Evolutionary conservation across 2,113 vertebrate species (phyloP).

Genomic region (Felis chaus): DNA sequence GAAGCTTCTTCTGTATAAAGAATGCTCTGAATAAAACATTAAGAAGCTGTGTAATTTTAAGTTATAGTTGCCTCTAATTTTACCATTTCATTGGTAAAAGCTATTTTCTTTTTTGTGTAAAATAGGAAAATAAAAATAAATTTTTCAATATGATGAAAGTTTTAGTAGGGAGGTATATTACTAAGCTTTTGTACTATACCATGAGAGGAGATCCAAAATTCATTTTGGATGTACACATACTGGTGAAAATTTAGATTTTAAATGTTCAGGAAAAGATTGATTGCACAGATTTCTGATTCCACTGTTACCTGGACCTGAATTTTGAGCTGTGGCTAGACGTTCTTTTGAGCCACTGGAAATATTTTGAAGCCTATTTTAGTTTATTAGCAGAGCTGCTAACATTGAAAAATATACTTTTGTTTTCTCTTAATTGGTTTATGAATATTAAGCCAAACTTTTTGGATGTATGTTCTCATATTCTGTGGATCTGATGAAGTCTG

Average conservation of each 20-base stretch:
- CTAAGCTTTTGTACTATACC: neutral
- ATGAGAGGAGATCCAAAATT: conserved; percentile 51
- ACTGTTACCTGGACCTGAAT: neutral
- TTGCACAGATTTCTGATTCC: conserved; percentile 21
- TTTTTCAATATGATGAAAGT: conserved; percentile 14
- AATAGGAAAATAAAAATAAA: conserved; percentile 61
- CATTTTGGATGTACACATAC: conserved; percentile 8
- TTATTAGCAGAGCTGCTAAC: conserved; percentile 16
- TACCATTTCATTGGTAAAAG: conserved; percentile 81
- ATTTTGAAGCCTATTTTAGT: conserved; percentile 33
- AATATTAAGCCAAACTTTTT: neutral
- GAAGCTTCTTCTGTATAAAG: conserved; percentile 86
- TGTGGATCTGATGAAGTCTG: conserved; percentile 18
- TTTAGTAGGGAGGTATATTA: conserved; percentile 30
- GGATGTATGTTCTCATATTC: neutral
- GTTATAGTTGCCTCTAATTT: conserved; percentile 83
- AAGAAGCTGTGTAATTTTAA: conserved; percentile 86
- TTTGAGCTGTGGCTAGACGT: conserved; percentile 16
- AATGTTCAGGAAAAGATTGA: conserved; percentile 30
- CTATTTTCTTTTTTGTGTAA: conserved; percentile 49
- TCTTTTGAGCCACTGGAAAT: conserved; percentile 21
- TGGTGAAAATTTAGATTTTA: conserved; percentile 42
- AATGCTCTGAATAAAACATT: conserved; percentile 86
- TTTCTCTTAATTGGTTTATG: conserved; percentile 45
- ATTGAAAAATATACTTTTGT: conserved; percentile 9